phyloP scores from a whole-genome alignment of 2,797 vertebrate species.

The Tolypeutes matacus region DNA sequence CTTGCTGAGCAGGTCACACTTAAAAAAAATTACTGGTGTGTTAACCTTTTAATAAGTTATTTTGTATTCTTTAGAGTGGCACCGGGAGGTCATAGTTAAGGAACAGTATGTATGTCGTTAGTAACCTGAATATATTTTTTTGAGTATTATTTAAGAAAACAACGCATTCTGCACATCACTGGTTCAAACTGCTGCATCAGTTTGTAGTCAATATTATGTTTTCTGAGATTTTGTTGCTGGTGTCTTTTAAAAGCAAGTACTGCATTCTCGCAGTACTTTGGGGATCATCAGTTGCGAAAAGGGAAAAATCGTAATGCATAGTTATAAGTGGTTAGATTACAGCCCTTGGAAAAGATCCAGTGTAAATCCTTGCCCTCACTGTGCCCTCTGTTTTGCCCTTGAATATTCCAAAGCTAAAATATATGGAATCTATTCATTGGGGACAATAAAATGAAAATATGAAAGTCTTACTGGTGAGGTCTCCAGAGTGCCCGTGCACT shows the following conservation, averaged over 20 bases:
- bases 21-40: neutral
- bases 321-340: constrained; percentile 29
- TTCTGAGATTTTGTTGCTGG: neutral
- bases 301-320: constrained; percentile 65
- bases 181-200: constrained; percentile 5
- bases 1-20: neutral
- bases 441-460: constrained; percentile 7
- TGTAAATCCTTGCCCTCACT: constrained; percentile 47
- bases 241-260: constrained; percentile 25
- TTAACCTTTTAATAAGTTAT: constrained; percentile 39
- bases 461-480: neutral
- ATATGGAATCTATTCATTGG: neutral
- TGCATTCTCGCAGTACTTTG: constrained; percentile 40
- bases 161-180: neutral
- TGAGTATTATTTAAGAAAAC: neutral
- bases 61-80: constrained; percentile 25
- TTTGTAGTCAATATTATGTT: constrained; percentile 26
- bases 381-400: constrained; percentile 77
- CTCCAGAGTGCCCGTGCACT: neutral
- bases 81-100: constrained; percentile 43
- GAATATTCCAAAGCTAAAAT: constrained; percentile 45
- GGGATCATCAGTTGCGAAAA: constrained; percentile 64
- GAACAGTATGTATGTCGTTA: neutral
- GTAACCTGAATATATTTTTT: neutral
- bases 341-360: constrained; percentile 67